Conservation (phyloP, 2,113 vertebrate genomes). For the Calonectris borealis region DNA sequence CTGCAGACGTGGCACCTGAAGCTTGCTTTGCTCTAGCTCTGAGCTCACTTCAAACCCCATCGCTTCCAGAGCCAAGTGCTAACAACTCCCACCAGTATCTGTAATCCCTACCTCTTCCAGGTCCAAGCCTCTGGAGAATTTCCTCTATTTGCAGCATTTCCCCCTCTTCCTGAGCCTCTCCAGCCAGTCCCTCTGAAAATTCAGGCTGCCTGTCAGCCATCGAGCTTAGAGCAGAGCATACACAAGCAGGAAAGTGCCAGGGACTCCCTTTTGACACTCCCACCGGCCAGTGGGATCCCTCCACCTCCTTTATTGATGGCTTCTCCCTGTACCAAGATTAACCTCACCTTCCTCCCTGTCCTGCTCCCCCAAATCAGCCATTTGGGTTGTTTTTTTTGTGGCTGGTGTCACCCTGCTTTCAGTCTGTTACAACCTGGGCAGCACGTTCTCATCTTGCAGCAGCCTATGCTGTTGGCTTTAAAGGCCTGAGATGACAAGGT, state of each 20-base stretch:
- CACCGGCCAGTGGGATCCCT: background rate
- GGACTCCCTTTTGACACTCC: background rate
- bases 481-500: background rate
- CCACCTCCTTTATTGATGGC: background rate
- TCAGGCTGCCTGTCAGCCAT: background rate
- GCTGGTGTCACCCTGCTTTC: background rate
- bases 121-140: background rate
- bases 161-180: background rate
- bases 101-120: background rate
- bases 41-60: background rate
- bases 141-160: background rate
- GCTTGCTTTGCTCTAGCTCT: background rate
- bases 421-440: background rate
- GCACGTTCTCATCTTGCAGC: background rate
- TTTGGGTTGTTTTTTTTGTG: background rate
- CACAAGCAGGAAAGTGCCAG: background rate
- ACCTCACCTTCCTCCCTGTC: background rate
- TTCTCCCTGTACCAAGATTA: background rate
- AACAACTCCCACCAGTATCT: background rate
- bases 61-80: background rate
- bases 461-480: background rate
- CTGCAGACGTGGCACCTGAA: background rate
- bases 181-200: background rate
- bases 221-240: background rate
- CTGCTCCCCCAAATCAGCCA: background rate